Percentiles rank a stretch among this genome's conserved stretches.
Conservation (phyloP, 2,888 invertebrate genomes). For the Vesta saturnalis region DNA sequence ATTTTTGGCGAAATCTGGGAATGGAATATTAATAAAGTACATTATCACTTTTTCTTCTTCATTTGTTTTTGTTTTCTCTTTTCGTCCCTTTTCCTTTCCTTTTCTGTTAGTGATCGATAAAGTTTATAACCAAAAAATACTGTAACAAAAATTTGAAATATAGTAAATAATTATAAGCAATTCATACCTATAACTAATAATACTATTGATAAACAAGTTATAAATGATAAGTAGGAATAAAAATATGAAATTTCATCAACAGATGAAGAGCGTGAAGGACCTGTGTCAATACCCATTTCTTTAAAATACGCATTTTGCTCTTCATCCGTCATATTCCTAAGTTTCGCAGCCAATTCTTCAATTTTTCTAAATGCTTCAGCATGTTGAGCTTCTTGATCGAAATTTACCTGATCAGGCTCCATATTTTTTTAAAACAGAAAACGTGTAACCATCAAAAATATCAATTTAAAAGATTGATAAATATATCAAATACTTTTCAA, state of each 20-base stretch:
- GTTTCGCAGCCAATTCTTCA: neutral
- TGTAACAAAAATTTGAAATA: constrained; percentile 63
- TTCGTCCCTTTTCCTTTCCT: constrained; percentile 80
- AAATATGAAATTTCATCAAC: too few relatives aligned
- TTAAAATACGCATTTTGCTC: constrained; percentile 6
- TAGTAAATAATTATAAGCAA: neutral
- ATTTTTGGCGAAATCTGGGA: neutral
- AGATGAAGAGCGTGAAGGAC: neutral
- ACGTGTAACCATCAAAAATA: neutral
- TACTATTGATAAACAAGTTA: neutral
- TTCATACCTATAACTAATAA: neutral
- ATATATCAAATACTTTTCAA: neutral
- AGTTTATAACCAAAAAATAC: constrained; percentile 89
- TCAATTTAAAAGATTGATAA: neutral
- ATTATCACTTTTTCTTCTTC: constrained; percentile 77
- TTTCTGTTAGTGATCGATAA: constrained; percentile 80
- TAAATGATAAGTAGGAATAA: neutral
- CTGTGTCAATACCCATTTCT: constrained; percentile 11
- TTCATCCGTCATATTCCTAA: constrained; percentile 6
- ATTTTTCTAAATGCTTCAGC: too few relatives aligned
- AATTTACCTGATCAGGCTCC: neutral
- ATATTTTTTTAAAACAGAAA: neutral
- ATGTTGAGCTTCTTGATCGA: neutral
- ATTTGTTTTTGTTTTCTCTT: constrained; percentile 82
- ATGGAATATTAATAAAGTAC: neutral